Evolutionary conservation across 2,888 invertebrate species (phyloP).

Genomic region (Nasonia oneida): DNA sequence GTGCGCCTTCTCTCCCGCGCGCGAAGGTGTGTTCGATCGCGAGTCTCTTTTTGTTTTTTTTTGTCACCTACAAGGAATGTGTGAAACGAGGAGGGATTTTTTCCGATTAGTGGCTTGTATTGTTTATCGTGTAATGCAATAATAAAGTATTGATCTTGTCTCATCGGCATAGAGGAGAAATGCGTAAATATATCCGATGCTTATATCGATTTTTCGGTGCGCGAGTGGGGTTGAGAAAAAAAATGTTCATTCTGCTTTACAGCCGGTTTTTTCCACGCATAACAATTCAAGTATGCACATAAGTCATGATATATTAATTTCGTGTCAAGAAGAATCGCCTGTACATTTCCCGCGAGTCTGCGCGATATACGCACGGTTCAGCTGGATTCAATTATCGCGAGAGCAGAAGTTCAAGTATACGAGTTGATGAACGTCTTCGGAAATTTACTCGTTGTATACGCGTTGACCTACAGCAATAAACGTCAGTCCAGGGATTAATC

Average conservation of each 20-base stretch:
- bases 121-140: no score
- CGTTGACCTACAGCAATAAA: constrained; percentile 8
- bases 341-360: no score
- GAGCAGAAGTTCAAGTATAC: constrained; percentile 11
- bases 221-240: neutral
- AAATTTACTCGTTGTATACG: neutral
- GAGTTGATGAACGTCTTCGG: neutral
- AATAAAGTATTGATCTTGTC: no score
- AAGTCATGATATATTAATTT: neutral
- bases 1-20: no score
- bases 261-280: no score
- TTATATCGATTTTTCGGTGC: neutral
- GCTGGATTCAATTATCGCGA: neutral
- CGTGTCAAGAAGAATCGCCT: neutral
- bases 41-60: neutral
- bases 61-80: neutral
- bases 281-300: no score
- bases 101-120: neutral
- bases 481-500: neutral
- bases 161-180: no score
- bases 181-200: no score
- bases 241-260: neutral
- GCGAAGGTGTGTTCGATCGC: neutral
- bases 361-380: neutral
- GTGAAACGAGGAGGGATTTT: neutral